Conservation (phyloP, 2,888 invertebrate species). For the Plemyria rubiginata region DNA sequence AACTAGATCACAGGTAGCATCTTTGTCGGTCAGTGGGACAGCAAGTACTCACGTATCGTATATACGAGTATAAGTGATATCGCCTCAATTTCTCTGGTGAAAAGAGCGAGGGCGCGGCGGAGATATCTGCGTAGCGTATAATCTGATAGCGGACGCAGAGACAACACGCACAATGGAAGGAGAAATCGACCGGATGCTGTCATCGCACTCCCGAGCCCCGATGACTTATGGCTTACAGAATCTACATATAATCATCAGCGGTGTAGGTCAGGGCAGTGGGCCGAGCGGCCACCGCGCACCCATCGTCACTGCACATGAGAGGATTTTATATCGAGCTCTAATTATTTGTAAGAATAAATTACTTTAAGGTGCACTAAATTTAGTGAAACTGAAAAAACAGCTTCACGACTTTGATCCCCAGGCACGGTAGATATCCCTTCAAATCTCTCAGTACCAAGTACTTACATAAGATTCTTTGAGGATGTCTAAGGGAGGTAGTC, state of each 20-base stretch:
- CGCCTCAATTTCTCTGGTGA: conserved; percentile 73
- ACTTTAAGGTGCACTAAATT: too few species aligned
- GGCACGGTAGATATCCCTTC: too few species aligned
- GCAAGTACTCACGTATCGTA: conserved; percentile 61
- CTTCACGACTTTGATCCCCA: too few species aligned
- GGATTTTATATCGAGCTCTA: too few species aligned
- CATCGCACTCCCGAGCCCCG: conserved; percentile 65
- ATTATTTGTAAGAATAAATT: too few species aligned
- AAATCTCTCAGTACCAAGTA: too few species aligned
- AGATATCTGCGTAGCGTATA: conserved; percentile 34
- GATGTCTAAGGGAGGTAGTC: too few species aligned
- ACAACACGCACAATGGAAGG: conserved; percentile 64
- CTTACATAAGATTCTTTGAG: too few species aligned
- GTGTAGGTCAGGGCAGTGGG: conserved; percentile 82
- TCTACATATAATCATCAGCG: conserved; percentile 81
- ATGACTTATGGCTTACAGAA: conserved; percentile 80
- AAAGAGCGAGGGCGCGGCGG: conserved; percentile 53
- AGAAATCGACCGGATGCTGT: conserved; percentile 79
- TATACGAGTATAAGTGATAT: conserved; percentile 64
- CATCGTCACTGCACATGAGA: conserved; percentile 20
- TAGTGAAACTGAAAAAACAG: too few species aligned
- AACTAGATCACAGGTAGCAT: conserved; percentile 54
- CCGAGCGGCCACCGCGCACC: conserved; percentile 55
- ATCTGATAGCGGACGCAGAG: conserved; percentile 39
- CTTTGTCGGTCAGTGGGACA: conserved; percentile 74